Conservation (phyloP, 2,113 vertebrate species). For the Caretta caretta region DNA sequence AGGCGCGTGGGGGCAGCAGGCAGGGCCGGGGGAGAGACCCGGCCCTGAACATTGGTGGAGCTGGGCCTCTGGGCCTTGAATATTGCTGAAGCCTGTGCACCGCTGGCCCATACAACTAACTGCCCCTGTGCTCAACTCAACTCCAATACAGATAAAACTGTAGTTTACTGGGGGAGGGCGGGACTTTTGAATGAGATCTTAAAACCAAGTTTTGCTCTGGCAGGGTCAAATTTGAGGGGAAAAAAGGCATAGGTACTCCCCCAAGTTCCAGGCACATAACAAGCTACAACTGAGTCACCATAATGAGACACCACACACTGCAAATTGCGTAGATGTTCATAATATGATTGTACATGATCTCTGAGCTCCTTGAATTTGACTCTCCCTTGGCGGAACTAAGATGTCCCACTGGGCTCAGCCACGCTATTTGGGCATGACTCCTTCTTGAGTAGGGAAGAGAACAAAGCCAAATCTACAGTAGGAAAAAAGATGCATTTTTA, state of each 20-base stretch:
- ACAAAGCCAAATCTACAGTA: background rate
- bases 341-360: background rate
- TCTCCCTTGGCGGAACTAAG: background rate
- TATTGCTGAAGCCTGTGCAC: too few relatives aligned
- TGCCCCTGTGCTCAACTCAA: background rate
- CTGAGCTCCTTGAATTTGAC: background rate
- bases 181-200: background rate
- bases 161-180: background rate
- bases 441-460: background rate
- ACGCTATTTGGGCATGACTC: background rate
- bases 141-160: background rate
- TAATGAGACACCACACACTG: background rate
- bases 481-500: fast-evolving
- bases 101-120: too few relatives aligned
- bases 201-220: background rate
- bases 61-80: too few relatives aligned
- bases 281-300: background rate
- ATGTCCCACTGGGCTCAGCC: background rate
- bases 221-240: background rate
- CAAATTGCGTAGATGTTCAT: background rate
- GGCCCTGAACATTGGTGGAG: too few relatives aligned
- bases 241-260: background rate
- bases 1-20: too few relatives aligned
- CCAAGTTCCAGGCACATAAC: fast-evolving
- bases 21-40: too few relatives aligned